Percentiles rank a stretch among this genome's conserved stretches.
Conservation (phyloP, 2,797 vertebrate genomes). For the Rhinatrema bivittatum region DNA sequence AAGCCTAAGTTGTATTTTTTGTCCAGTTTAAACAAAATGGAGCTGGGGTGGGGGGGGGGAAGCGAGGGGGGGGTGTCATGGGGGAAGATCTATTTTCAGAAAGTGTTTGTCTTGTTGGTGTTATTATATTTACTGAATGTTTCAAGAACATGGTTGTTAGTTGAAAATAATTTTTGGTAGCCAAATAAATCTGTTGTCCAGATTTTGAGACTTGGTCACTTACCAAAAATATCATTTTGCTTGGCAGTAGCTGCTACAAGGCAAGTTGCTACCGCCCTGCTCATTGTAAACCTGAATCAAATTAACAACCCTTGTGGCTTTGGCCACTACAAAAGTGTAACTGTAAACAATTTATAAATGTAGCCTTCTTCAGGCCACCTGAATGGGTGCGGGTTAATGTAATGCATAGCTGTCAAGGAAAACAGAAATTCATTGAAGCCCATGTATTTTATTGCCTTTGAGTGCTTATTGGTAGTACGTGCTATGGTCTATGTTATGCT, state of each 20-base stretch:
- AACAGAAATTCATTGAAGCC: conserved; percentile 20
- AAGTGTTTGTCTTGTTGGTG: conserved; percentile 45
- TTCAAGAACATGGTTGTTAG: conserved; percentile 37
- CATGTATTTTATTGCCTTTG: too few species aligned
- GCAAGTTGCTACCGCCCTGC: conserved; percentile 66
- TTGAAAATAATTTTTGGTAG: conserved; percentile 40
- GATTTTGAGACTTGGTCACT: conserved; percentile 57
- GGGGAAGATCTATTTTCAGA: too few species aligned
- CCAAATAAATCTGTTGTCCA: conserved; percentile 56
- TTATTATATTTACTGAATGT: conserved; percentile 30
- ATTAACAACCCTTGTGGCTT: conserved; percentile 55
- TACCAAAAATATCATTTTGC: conserved; percentile 63
- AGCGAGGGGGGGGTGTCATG: too few species aligned
- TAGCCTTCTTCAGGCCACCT: conserved; percentile 27
- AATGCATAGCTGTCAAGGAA: conserved; percentile 23
- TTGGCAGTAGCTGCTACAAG: conserved; percentile 53
- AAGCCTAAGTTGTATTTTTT: conserved; percentile 36
- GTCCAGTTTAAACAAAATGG: conserved; percentile 38
- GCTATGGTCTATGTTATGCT: too few species aligned
- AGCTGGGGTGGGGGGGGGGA: too few species aligned
- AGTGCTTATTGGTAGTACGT: too few species aligned
- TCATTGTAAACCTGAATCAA: conserved; percentile 69
- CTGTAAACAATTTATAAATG: conserved; percentile 27
- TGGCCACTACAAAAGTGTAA: conserved; percentile 29
- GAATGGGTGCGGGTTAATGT: conserved; percentile 12